These are phyloP conservation scores for Tipula confusa DNA, from an alignment of 2,888 invertebrate genomes.

Conservation along the genomic window DNA sequence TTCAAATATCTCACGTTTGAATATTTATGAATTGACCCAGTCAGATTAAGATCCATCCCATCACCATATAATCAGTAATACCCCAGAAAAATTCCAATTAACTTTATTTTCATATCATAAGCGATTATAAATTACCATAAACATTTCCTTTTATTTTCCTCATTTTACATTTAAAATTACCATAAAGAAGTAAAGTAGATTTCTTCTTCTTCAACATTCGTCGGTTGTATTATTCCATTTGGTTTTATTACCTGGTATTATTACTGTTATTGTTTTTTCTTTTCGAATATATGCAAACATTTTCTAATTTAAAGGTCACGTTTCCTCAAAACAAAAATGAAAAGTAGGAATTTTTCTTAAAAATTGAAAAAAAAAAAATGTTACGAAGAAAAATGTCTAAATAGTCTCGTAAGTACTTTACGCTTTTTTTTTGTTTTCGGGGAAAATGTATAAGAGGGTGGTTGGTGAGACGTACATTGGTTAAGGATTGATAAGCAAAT, in stretches of 20 bases:
- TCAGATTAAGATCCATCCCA: neutral
- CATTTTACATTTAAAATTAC: neutral
- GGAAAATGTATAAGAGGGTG: neutral
- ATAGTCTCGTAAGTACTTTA: constrained; percentile 20
- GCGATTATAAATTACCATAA: constrained; percentile 9
- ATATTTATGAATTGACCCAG: too few species aligned
- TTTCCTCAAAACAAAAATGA: neutral
- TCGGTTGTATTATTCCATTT: neutral
- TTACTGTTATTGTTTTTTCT: neutral
- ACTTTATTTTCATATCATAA: neutral
- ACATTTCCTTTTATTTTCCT: neutral
- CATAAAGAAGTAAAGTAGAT: neutral
- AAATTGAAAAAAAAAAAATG: constrained; percentile 7
- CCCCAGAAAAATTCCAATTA: neutral
- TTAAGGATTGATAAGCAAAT: neutral
- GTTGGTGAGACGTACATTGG: neutral
- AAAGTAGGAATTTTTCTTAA: neutral
- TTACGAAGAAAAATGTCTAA: neutral
- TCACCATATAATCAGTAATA: neutral
- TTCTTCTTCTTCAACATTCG: neutral
- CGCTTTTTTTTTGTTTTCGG: neutral
- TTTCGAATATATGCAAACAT: neutral
- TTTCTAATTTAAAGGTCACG: constrained; percentile 14
- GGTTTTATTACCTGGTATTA: neutral
- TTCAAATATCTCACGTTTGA: too few species aligned